Base-by-base conservation (phyloP, 2,797 vertebrate genomes). In the Vespertilio murinus region DNA sequence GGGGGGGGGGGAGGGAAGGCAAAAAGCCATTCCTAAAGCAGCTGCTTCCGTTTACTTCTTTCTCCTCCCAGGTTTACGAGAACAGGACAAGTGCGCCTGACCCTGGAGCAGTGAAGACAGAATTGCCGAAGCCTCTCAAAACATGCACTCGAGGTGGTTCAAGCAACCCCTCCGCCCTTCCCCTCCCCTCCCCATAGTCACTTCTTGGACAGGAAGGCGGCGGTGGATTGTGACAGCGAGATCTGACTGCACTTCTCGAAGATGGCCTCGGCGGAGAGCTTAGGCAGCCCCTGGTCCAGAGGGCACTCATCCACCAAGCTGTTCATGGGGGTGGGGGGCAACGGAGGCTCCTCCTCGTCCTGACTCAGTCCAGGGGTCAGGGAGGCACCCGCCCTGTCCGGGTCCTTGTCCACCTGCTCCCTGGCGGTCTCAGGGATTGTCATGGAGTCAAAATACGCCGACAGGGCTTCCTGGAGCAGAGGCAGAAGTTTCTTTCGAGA, bases 301-400 rank as follows among this genome's bases (percentile, higher is more conserved):
- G 99, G 99, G 84, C 99, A 99, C 38, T 99, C 99, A 4, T 99
- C 99, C 89, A 99, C 99, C 96, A 99, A 98, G 96, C 99, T 99
- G 98, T 99, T 99, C 98, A 99, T 98, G 0, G 99, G 99, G 0
- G 99, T 99, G 0, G 99, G 99, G 0, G 99, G 99, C 0, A 98
- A 97, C 1, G 54, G 94, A 7, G 96, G 96, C 61, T 98, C 98
- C 3, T 98, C 98, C 6, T 98, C 98, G 33, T 92, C 97, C 47
- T 97, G 96, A 59, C 94, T 97, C 87, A 96, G 73, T 90, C 91
- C 95, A 18, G 96, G 22, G n/a, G 85, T 75, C 83, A 97, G 73
- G 17, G 95, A n/a, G 81, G 54, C 79, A 13, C 74, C 74, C 12
- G 94, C 95, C 82, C 65, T 86, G 91, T 94, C 94, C 93, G 59